Base-by-base conservation (phyloP, 2,113 vertebrate genomes). In the Porphyrio hochstetteri region DNA sequence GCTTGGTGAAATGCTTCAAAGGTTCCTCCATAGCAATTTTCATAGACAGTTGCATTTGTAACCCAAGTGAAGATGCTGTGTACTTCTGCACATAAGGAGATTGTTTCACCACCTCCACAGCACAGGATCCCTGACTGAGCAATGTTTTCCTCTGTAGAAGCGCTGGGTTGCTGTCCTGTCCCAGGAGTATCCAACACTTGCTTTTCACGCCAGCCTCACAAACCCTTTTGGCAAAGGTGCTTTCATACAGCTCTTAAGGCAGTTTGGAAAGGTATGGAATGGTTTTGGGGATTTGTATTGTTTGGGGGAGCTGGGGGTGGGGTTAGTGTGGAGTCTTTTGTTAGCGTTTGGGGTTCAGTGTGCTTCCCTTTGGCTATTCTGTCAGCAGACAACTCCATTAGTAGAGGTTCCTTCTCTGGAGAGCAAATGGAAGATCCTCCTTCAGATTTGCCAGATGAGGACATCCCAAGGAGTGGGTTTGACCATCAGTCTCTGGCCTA, bases 211-310 rank as follows among this genome's bases (percentile, higher is more conserved):
- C 76, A 99, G 99, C 96, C 99, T 99, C 87, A 99, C 99, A 29
- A 99, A 99, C 96, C 98, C 99, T 1, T 99, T 99, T 61, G 99
- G 99, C 67, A 99, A 99, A 96, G 99, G 99, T 84, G 99, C 99
- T 7, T 99, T 99, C 93, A 99, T 99, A 89, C 99, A 99, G 96
- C 99, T 99, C 52, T 97, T 99, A 5, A 97, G 99, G 86, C 99
- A 99, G 97, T 99, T 99, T 98, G 99, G 99, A 95, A 99, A 99
- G 99, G 99, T 99, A 98, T 69, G 5, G 36, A 92, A 18, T 35
- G 13, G 7, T 31, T 7, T 1, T 0, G 44, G 79, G 61, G 38
- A 5, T 40, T 59, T 16, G 8, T 33, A 0, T 1, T 61, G 79
- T 7, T 56, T 52, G 53, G 50, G 29, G 33, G 14, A 4, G 2